These are phyloP conservation scores for Perithous albicinctus DNA, from an alignment of 2,888 invertebrate genomes.

Conservation along the genomic window DNA sequence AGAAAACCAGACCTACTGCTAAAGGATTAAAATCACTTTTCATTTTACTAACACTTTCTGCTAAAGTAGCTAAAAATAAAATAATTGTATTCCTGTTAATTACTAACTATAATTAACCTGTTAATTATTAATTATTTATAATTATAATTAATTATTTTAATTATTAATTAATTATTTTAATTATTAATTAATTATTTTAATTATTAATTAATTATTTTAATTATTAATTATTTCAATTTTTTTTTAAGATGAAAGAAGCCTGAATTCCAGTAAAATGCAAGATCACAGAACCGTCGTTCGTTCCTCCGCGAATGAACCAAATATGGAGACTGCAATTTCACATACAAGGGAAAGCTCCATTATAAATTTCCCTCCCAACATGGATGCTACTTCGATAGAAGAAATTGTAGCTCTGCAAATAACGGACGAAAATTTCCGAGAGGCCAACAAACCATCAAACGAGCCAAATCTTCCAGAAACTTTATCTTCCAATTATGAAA, in stretches of 20 bases:
- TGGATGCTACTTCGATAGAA: neutral
- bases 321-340: neutral
- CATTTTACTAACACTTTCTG: no score
- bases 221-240: neutral
- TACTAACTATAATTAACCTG: no score
- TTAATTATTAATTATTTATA: no score
- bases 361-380: neutral
- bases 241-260: conserved; percentile 17
- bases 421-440: neutral
- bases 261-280: conserved; percentile 40
- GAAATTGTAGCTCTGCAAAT: neutral
- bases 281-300: conserved; percentile 12
- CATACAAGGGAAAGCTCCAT: neutral
- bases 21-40: no score
- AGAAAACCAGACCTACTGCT: no score
- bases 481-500: conserved; percentile 59
- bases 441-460: neutral
- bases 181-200: no score
- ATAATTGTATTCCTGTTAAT: no score
- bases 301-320: neutral
- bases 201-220: neutral
- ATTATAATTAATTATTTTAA: no score
- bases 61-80: no score
- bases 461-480: conserved; percentile 47
- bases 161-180: no score